These are phyloP conservation scores for Drosophila orosa DNA, from an alignment of 1,140 invertebrate genomes.

Conservation along the genomic window DNA sequence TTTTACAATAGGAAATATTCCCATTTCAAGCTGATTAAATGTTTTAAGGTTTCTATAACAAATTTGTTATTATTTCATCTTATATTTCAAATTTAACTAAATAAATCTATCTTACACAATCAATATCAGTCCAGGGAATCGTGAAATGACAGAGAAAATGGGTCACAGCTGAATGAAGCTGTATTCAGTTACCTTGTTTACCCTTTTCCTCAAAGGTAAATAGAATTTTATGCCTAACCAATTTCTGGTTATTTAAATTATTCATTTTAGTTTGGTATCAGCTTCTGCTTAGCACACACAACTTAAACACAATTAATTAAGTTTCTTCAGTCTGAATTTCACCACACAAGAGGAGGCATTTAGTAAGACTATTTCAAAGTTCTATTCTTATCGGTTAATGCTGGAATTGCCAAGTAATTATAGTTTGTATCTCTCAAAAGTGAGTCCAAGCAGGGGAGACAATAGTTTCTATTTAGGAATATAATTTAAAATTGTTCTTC, in stretches of 20 bases:
- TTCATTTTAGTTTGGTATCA: not conserved
- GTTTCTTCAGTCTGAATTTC: not conserved
- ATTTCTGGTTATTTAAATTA: constrained; percentile 11
- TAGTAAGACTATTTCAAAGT: not conserved
- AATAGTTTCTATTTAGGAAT: not conserved
- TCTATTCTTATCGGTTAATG: constrained; percentile 1
- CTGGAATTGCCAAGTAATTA: not conserved
- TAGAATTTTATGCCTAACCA: not conserved
- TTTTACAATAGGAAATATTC: too few relatives aligned
- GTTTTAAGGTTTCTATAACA: too few relatives aligned
- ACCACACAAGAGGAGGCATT: not conserved
- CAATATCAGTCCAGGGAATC: not conserved
- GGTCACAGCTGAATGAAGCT: constrained; percentile 1
- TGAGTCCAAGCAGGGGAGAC: not conserved
- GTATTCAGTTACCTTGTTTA: not conserved
- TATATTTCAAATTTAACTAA: not conserved
- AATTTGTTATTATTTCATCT: not conserved
- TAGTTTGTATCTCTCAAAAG: not conserved
- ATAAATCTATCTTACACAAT: not conserved
- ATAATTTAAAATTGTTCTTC: not conserved
- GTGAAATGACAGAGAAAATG: not conserved
- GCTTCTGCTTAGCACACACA: not conserved
- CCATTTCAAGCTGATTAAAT: too few relatives aligned
- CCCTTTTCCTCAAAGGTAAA: not conserved
- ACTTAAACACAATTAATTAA: not conserved